Percentiles rank a stretch among this genome's conserved stretches.
Conservation (phyloP, 92 coral and sea anemone species). For the Umimayanthus kanabou region DNA sequence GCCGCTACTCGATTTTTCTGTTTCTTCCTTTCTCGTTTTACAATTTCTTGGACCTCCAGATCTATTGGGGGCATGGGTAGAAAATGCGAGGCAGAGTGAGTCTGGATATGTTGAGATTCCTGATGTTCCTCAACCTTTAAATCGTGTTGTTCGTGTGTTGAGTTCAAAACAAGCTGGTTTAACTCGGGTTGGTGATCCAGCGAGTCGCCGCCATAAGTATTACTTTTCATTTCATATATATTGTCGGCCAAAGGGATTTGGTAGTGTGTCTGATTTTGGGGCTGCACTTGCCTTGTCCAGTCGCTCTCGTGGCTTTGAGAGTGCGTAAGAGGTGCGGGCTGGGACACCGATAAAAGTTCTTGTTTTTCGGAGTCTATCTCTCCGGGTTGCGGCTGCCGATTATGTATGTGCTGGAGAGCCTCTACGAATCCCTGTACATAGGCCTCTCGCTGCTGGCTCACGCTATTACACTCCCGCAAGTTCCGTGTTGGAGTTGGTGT, state of each 20-base stretch:
- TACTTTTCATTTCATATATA: slow-evolving; percentile 42
- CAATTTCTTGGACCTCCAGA: slow-evolving; percentile 92
- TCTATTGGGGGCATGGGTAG: slow-evolving; percentile 93
- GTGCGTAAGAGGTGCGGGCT: slow-evolving; percentile 26
- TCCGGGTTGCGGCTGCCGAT: slow-evolving; percentile 58
- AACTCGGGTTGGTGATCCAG: slow-evolving; percentile 20
- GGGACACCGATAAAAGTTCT: neutral
- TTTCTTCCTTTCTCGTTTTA: slow-evolving; percentile 93
- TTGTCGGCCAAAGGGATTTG: slow-evolving; percentile 39
- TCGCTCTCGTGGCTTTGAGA: slow-evolving; percentile 25
- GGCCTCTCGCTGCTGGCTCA: slow-evolving; percentile 82
- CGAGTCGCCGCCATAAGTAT: slow-evolving; percentile 24
- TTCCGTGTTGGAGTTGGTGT: slow-evolving; percentile 68
- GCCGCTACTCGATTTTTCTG: slow-evolving; percentile 98
- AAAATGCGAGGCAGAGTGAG: slow-evolving; percentile 46
- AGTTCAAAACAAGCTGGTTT: slow-evolving; percentile 19
- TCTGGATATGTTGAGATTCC: slow-evolving; percentile 22
- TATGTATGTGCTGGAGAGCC: slow-evolving; percentile 91
- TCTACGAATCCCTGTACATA: slow-evolving; percentile 96
- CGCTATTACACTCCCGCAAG: slow-evolving; percentile 65
- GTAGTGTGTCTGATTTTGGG: slow-evolving; percentile 38
- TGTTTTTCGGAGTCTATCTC: slow-evolving; percentile 52
- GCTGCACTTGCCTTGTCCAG: neutral
- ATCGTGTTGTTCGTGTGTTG: slow-evolving; percentile 55
- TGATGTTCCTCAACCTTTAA: slow-evolving; percentile 52